A percentile compares a stretch with the other conserved stretches of the same genome.
Conservation (phyloP, 2,888 invertebrate species). For the Chesias legatella region DNA sequence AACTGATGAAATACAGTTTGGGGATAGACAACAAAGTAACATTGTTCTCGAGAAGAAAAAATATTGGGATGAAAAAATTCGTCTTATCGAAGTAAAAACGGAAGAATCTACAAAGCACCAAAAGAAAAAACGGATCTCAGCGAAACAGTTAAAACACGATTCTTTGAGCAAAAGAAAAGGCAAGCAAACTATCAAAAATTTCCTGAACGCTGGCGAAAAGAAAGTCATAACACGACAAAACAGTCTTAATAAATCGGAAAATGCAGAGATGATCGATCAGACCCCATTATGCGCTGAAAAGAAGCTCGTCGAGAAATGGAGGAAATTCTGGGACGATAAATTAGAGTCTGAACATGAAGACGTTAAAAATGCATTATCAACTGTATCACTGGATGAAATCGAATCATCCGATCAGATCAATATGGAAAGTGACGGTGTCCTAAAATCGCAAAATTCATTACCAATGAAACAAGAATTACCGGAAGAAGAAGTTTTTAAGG, state of each 20-base stretch:
- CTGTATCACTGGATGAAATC: slow-evolving; percentile 27
- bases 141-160: slow-evolving; percentile 61
- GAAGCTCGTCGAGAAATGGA: slow-evolving; percentile 66
- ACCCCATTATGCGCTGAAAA: slow-evolving; percentile 32
- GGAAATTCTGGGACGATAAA: slow-evolving; percentile 68
- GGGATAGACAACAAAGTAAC: slow-evolving; percentile 48
- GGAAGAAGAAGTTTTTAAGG: slow-evolving; percentile 73
- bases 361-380: slow-evolving; percentile 29
- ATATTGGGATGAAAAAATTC: slow-evolving; percentile 75
- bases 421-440: slow-evolving; percentile 7
- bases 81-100: slow-evolving; percentile 63
- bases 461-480: slow-evolving; percentile 64
- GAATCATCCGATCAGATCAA: slow-evolving; percentile 15
- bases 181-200: slow-evolving; percentile 64
- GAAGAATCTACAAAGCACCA: slow-evolving; percentile 52
- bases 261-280: slow-evolving; percentile 13
- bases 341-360: slow-evolving; percentile 48
- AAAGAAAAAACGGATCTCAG: slow-evolving; percentile 52
- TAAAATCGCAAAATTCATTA: slow-evolving; percentile 1
- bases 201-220: slow-evolving; percentile 43
- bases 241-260: slow-evolving; percentile 24
- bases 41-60: slow-evolving; percentile 72
- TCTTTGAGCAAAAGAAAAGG: slow-evolving; percentile 68
- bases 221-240: slow-evolving; percentile 27
- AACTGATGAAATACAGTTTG: slow-evolving; percentile 49